Evolutionary conservation across 2,888 invertebrate genomes (phyloP), one percentile per base, ranked within the genome.

Genomic region (Metopia argyrocephala): DNA sequence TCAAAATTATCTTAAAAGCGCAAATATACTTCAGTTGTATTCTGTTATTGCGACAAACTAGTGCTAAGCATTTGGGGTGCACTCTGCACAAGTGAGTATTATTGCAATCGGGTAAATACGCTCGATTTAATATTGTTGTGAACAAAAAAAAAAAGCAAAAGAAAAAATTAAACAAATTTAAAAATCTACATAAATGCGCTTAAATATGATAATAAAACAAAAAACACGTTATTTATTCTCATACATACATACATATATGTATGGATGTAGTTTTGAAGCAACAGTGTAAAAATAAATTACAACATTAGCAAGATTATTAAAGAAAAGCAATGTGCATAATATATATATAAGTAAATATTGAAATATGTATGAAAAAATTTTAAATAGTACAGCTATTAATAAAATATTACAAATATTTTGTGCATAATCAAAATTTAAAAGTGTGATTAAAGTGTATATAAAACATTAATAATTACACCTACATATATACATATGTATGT

Each of bases 1-100:
- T 76, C 21, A n/a, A 73, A 76, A 80, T 64, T n/a, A 68, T 73
- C 71, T 80, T 65, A 74, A 78, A 69, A 61, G 66, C 74, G 81
- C 74, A 78, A 78, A 66, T 57, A 66, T 46, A 50, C 20, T 80
- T 81, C 50, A 81, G 81, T 81, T 70, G 61, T 54, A 70, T 74
- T 81, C 68, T 70, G 74, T 65, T 66, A 70, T 61, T 78, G 69
- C 74, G 70, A 70, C 74, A 69, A 75, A 75, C 65, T 65, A 54
- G 65, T 52, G 50, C 65, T 74, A 25, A 4, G 23, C 28, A 45
- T 38, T 68, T 70, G 52, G 45, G 61, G 66, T 73, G 71, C 78
- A 73, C 61, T 78, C 54, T 66, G 78, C 71, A 65, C 78, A 78
- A 61, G 78, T 78, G 78, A 78, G 71, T 78, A 73, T 18, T 23